phyloP scores from a whole-genome alignment of 1,140 invertebrate genomes.

The Cyclina sinensis region DNA sequence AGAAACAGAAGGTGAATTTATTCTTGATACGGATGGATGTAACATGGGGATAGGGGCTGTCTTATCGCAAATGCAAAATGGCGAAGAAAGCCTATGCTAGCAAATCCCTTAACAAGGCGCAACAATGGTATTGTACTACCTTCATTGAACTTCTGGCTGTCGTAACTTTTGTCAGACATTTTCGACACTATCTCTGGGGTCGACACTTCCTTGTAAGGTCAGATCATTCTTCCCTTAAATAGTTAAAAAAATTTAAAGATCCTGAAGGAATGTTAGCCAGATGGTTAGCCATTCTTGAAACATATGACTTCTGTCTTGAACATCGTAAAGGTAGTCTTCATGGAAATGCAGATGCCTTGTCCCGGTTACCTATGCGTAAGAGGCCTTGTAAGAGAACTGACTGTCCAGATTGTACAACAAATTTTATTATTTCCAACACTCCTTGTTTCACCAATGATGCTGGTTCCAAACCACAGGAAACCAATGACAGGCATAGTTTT shows the following conservation, averaged over 20 bases:
- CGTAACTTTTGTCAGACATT: conserved; percentile 11
- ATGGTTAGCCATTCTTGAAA: neutral
- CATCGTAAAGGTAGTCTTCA: conserved; percentile 11
- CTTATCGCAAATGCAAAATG: conserved; percentile 20
- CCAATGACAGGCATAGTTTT: neutral
- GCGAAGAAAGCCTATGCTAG: conserved; percentile 9
- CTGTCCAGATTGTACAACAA: neutral
- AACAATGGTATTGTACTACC: conserved; percentile 27
- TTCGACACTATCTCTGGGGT: conserved; percentile 42
- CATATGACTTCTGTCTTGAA: conserved; percentile 10
- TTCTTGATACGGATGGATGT: conserved; percentile 49
- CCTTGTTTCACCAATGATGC: neutral
- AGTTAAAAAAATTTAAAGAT: conserved; percentile 34
- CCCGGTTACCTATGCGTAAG: neutral
- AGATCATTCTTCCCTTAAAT: conserved; percentile 13
- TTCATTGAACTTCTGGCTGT: conserved; percentile 50
- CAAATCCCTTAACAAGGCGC: conserved; percentile 5
- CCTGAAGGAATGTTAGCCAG: conserved; percentile 28
- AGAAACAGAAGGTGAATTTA: conserved; percentile 26
- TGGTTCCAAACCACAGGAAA: too few species aligned
- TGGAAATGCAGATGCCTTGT: conserved; percentile 49
- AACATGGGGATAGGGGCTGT: conserved; percentile 32
- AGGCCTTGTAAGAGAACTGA: neutral
- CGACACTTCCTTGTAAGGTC: conserved; percentile 10
- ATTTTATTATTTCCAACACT: neutral